Conservation (phyloP, 2,888 invertebrate species). For the Plagodis pulveraria region DNA sequence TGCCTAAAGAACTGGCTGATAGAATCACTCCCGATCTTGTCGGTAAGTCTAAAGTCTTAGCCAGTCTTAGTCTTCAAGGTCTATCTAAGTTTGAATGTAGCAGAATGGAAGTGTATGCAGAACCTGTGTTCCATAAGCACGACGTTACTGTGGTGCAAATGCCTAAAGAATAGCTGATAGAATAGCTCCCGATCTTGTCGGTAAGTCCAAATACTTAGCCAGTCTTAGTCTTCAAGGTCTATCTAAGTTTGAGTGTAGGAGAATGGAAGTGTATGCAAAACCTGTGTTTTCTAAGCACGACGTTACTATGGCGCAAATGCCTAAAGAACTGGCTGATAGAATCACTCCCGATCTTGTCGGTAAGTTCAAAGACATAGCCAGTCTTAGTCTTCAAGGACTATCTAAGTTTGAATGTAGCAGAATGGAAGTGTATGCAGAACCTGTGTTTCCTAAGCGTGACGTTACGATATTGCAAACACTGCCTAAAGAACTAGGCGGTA, state of each 20-base stretch:
- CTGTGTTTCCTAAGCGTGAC: background rate
- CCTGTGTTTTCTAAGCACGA: slow-evolving; percentile 91
- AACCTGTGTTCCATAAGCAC: background rate
- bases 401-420: too few species aligned
- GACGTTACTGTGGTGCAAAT: background rate
- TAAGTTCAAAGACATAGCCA: slow-evolving; percentile 42
- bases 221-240: too few species aligned
- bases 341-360: slow-evolving; percentile 87
- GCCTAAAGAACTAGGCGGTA: background rate
- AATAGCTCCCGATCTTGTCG: slow-evolving; percentile 84
- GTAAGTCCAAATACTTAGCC: slow-evolving; percentile 47
- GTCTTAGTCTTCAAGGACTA: too few species aligned
- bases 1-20: slow-evolving; percentile 86
- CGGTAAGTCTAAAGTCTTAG: background rate
- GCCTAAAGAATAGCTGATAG: background rate
- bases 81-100: too few species aligned
- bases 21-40: slow-evolving; percentile 73
- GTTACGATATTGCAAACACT: background rate
- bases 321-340: slow-evolving; percentile 93
- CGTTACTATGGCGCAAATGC: slow-evolving; percentile 90
- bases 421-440: too few species aligned
- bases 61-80: too few species aligned
- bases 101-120: slow-evolving; percentile 49
- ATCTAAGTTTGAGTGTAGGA: slow-evolving; percentile 86
- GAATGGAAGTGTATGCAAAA: slow-evolving; percentile 95